A percentile compares a stretch with the other conserved stretches of the same genome.
These are phyloP conservation scores for Etheostoma cragini DNA, from an alignment of 2,113 vertebrate species.

Conservation along the genomic window DNA sequence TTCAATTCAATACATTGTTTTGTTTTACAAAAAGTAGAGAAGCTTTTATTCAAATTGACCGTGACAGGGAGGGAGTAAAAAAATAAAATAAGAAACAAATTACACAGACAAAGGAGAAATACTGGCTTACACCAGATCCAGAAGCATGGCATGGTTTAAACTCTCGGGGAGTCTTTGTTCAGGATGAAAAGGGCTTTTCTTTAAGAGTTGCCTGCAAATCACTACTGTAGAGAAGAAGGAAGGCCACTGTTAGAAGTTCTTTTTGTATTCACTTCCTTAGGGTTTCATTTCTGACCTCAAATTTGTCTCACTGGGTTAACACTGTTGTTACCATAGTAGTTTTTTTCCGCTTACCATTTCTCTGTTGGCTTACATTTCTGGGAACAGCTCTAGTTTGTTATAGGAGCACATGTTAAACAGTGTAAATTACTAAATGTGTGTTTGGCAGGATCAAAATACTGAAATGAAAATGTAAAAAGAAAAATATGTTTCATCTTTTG, in stretches of 20 bases:
- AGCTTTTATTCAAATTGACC: constrained; percentile 37
- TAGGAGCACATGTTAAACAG: neutral
- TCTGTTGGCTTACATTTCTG: constrained; percentile 1
- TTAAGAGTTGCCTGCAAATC: constrained; percentile 4
- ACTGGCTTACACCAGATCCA: constrained; percentile 20
- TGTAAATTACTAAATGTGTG: constrained; percentile 5
- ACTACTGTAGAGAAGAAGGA: constrained; percentile 12
- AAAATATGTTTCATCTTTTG: neutral
- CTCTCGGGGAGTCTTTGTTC: constrained; percentile 36
- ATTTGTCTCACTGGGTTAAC: constrained; percentile 33
- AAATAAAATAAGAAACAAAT: constrained; percentile 17
- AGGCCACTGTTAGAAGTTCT: constrained; percentile 8
- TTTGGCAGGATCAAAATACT: neutral
- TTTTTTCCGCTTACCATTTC: constrained; percentile 16
- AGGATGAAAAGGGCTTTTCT: constrained; percentile 28
- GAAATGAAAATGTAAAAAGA: neutral
- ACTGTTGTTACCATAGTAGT: constrained; percentile 9
- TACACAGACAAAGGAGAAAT: constrained; percentile 8
- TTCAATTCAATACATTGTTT: constrained; percentile 37
- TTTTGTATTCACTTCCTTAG: constrained; percentile 15
- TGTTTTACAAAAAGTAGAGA: constrained; percentile 24
- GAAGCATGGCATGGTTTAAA: constrained; percentile 13
- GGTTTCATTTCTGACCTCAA: constrained; percentile 31
- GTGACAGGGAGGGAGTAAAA: constrained; percentile 17
- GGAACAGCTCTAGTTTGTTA: constrained; percentile 8